A percentile compares a stretch with the other conserved stretches of the same genome.
phyloP scores from a whole-genome alignment of 1,140 invertebrate species.

The Brachionus rotundiformis region DNA sequence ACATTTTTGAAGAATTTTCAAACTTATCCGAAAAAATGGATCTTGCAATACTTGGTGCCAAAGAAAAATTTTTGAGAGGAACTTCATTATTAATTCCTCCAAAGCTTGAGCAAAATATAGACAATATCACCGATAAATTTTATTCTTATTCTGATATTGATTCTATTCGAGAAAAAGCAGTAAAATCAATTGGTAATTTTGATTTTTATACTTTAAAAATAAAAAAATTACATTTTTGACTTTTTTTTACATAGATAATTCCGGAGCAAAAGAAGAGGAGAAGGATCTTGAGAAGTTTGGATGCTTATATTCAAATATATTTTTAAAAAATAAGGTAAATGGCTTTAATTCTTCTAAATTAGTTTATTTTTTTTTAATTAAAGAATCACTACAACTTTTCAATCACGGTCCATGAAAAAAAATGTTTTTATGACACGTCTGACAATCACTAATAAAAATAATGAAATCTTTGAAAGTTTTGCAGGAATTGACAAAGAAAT shows the following conservation, averaged over 20 bases:
- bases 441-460: neutral
- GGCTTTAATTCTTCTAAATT: conserved; percentile 16
- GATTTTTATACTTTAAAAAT: neutral
- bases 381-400: neutral
- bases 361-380: conserved; percentile 3
- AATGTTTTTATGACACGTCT: neutral
- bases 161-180: neutral
- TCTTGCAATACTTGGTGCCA: neutral
- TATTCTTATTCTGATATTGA: neutral
- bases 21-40: neutral
- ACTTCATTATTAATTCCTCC: neutral
- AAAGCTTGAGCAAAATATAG: neutral
- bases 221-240: conserved; percentile 14
- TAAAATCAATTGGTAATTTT: neutral
- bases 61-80: neutral
- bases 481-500: neutral
- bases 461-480: conserved; percentile 9
- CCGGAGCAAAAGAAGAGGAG: neutral
- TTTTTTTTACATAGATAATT: neutral
- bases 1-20: neutral
- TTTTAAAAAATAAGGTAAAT: neutral
- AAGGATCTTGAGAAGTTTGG: neutral
- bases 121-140: neutral
- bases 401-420: neutral
- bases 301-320: neutral